Evolutionary conservation across 1,140 invertebrate genomes (phyloP), one percentile per base, ranked within the genome.

Genomic region (Drosophila miranda): DNA sequence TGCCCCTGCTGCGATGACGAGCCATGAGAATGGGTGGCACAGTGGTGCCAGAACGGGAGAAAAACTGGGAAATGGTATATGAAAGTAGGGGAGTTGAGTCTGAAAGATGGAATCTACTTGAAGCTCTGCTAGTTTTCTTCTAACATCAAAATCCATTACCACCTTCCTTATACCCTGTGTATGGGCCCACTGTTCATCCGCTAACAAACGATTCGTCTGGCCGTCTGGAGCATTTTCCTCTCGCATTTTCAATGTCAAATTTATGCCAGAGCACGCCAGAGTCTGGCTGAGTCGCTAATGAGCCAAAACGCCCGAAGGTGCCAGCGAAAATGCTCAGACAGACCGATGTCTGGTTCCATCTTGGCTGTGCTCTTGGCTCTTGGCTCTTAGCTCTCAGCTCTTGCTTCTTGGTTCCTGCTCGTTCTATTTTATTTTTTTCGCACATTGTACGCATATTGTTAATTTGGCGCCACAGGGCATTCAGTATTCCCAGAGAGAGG

Each of bases 261-360:
- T 86, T 86, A 86, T 86, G 82, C 82, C 75, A 75, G 56, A 43
- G 74, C 82, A 86, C 78, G 83, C 64, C 59, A 13, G 5, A 71
- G 72, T 73, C 77, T 86, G 78, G 58, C 61, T 71, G 86, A 72
- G 61, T 72, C 77, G 86, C 86, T 89, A 89, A 89, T 89, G 86
- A 89, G 86, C 78, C 87, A 89, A 89, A 89, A 56, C 75, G 86
- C 86, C 86, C 68, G 64, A 89, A 89, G 87, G 81, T 89, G 86
- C 78, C 69, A 59, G 49, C 38, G 69, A 69, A 79, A 82, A 82
- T 83, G 66, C 70, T 74, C 68, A 80, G 76, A 75, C 75, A 68
- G 75, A 57, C 53, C 14, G 21, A 58, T 49, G 52, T 58, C 68
- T 72, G 63, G 69, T 73, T 54, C 56, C 69, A 63, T 60, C 62